Base-by-base conservation (phyloP, 2,113 vertebrate genomes). In the Etia nguti region DNA sequence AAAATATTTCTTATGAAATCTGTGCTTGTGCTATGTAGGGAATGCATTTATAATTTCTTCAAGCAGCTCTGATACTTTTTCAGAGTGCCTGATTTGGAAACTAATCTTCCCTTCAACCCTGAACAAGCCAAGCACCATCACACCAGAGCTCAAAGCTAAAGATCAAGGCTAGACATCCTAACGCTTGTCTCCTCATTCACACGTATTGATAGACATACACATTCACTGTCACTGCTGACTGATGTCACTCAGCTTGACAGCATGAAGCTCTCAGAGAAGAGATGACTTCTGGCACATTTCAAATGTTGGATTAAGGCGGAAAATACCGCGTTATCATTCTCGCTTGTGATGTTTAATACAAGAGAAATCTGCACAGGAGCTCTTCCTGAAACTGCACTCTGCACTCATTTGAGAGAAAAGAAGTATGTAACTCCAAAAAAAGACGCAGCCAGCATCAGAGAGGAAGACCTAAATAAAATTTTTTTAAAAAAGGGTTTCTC, bases 321-420 rank as follows among this genome's bases (percentile, higher is more conserved):
- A 88, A 82, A 46, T 8, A 54, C 62, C 54, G 8, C 2, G 20
- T 75, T 84, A 52, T 82, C 38, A 6, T 82, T 29, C 38, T 55
- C 43, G 3, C 70, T 84, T 84, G 43, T 75, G 75, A 92, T 82
- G 82, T 91, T 87, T 87, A 22, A 88, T 79, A 79, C 56, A 86
- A 83, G 41, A 79, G 77, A 48, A 38, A 52, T 46, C 59, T 4
- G 26, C 54, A n/a, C 26, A 65, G 15, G 24, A 73, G 52, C 46
- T 7, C 36, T 16, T 86, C 48, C 10, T 59, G 29, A 83, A 68
- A 73, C 41, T 0, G 3, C 48, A 36, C 50, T 81, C 12, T 79
- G 26, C 57, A 29, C 31, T 83, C 79, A 41, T 50, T 55, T 54
- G 36, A 70, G 26, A 73, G 36, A 48, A 34, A 56, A 52, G 12